These are phyloP conservation scores for Macrophya alboannulata DNA, from an alignment of 2,888 invertebrate species.

Conservation along the genomic window DNA sequence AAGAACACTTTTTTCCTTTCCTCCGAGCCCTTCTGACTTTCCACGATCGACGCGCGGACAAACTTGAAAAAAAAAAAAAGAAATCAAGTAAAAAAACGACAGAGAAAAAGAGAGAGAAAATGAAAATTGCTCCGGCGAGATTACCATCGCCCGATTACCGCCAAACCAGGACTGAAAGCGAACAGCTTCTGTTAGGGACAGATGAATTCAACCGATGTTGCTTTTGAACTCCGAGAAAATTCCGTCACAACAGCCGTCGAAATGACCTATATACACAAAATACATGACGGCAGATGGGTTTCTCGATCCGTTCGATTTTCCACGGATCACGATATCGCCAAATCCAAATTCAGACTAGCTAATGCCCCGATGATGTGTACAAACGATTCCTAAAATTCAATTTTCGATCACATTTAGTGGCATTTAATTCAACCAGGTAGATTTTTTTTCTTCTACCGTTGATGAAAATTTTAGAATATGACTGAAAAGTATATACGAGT, in stretches of 20 bases:
- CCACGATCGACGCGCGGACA: conserved; percentile 29
- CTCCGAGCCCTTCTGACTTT: not conserved
- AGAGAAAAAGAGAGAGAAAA: conserved; percentile 29
- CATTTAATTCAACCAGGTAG: not conserved
- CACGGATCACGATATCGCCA: not conserved
- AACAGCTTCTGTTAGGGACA: conserved; percentile 39
- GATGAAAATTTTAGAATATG: not conserved
- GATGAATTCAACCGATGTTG: conserved; percentile 50
- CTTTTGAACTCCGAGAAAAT: conserved; percentile 24
- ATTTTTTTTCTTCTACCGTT: not conserved
- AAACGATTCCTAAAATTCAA: not conserved
- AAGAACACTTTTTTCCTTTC: not conserved
- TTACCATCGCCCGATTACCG: conserved; percentile 49
- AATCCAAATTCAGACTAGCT: not conserved
- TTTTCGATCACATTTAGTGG: not conserved
- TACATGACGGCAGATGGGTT: not conserved
- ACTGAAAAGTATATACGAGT: not conserved
- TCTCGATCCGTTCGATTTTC: not conserved
- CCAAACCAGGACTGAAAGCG: not conserved
- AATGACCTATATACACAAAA: conserved; percentile 25
- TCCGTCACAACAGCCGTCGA: not conserved
- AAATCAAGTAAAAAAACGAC: conserved; percentile 23
- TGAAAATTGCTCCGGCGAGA: conserved; percentile 42
- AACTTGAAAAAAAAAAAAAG: conserved; percentile 34
- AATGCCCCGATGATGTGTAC: not conserved